phyloP scores from a whole-genome alignment of 2,797 vertebrate genomes.

The Chelon labrosus region DNA sequence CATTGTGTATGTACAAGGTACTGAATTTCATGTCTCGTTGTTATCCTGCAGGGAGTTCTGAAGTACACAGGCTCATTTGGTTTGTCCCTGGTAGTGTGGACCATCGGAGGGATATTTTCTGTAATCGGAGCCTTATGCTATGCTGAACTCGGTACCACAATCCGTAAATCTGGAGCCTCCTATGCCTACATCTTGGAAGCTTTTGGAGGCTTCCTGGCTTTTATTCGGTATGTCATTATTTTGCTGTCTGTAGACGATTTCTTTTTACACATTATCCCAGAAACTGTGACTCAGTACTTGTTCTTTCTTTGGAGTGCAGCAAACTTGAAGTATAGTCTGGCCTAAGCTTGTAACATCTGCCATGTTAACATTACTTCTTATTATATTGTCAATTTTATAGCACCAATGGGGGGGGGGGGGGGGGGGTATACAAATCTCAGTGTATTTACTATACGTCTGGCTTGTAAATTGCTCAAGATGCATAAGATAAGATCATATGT shows the following conservation, averaged over 20 bases:
- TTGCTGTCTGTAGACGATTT: background rate
- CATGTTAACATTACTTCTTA: no score
- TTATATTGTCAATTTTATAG: no score
- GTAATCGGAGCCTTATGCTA: conserved; percentile 88
- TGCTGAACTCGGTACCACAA: conserved; percentile 88
- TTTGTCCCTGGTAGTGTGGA: conserved; percentile 85
- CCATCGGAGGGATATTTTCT: conserved; percentile 85
- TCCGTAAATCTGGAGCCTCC: conserved; percentile 87
- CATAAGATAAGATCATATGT: no score
- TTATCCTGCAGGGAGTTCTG: conserved; percentile 82
- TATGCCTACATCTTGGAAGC: conserved; percentile 88
- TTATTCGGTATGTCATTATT: conserved; percentile 78
- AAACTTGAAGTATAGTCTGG: background rate
- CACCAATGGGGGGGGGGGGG: no score
- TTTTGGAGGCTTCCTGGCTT: conserved; percentile 87
- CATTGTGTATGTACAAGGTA: background rate
- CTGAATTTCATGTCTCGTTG: background rate
- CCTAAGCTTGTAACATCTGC: no score
- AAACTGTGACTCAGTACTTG: background rate
- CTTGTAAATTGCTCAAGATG: no score
- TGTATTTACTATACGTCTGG: no score
- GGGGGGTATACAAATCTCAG: no score
- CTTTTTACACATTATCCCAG: background rate
- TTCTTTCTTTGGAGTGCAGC: background rate
- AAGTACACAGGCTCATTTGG: conserved; percentile 84